Percentiles rank a stretch among this genome's conserved stretches.
These are phyloP conservation scores for Pandemis cinnamomeana DNA, from an alignment of 2,888 invertebrate species.

Conservation along the genomic window DNA sequence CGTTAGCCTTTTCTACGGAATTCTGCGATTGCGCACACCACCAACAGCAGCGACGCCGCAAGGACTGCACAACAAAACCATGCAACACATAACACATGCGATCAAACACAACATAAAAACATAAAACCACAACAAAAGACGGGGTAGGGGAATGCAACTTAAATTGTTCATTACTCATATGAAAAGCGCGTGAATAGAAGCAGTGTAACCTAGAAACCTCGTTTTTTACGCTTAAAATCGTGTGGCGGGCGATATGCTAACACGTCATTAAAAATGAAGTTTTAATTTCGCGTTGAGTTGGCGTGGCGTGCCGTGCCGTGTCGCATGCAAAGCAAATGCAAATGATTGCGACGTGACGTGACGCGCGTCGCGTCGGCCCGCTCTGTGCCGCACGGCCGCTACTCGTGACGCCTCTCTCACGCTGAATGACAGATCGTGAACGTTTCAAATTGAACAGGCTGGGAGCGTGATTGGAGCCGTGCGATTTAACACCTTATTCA, in stretches of 20 bases:
- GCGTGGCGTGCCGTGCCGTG: conserved; percentile 55
- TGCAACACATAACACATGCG: conserved; percentile 68
- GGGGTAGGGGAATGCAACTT: conserved; percentile 43
- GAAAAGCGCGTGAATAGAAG: conserved; percentile 41
- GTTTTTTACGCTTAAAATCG: conserved; percentile 52
- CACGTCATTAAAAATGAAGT: conserved; percentile 78
- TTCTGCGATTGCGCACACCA: conserved; percentile 69
- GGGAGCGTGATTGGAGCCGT: not conserved
- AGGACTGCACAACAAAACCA: conserved; percentile 77
- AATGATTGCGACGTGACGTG: conserved; percentile 43
- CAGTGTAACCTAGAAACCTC: conserved; percentile 47
- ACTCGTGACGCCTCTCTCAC: not conserved
- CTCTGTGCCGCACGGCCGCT: not conserved
- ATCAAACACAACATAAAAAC: conserved; percentile 49
- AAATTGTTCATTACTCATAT: conserved; percentile 36
- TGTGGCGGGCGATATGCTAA: conserved; percentile 61
- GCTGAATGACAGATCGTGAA: conserved; percentile 16
- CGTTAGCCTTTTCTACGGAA: conserved; percentile 67
- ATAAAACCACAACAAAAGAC: conserved; percentile 29
- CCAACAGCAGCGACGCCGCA: conserved; percentile 75
- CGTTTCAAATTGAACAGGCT: conserved; percentile 20
- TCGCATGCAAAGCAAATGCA: conserved; percentile 47
- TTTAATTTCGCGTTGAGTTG: conserved; percentile 67
- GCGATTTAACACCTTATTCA: not conserved
- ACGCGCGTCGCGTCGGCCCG: conserved; percentile 29